A percentile compares a stretch with the other conserved stretches of the same genome.
These are phyloP conservation scores for Mohoua ochrocephala DNA, from an alignment of 2,113 vertebrate species.

Conservation along the genomic window DNA sequence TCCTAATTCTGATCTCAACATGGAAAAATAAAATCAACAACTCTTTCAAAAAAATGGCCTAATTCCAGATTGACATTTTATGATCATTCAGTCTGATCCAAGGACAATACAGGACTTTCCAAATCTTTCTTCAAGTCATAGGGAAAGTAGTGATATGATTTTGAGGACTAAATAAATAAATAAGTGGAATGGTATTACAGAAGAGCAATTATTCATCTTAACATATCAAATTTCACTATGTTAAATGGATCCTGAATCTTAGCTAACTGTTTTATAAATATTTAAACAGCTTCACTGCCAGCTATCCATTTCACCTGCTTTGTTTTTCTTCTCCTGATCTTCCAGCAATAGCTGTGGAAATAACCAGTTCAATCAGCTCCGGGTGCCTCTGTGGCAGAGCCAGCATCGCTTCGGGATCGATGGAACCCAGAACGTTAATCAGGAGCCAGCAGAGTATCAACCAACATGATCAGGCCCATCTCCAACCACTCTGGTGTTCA, in stretches of 20 bases:
- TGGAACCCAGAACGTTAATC: background rate
- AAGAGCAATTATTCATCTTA: slow-evolving; percentile 30
- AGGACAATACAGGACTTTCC: background rate
- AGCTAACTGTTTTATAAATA: slow-evolving; percentile 51
- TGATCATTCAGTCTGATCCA: background rate
- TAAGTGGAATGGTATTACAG: background rate
- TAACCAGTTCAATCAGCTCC: background rate
- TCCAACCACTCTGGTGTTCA: background rate
- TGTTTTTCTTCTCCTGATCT: slow-evolving; percentile 22
- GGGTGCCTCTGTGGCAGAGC: background rate
- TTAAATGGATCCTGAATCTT: slow-evolving; percentile 31
- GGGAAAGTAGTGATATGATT: background rate
- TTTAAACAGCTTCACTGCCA: slow-evolving; percentile 23
- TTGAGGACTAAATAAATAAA: background rate
- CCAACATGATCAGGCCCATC: background rate
- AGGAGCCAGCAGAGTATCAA: background rate
- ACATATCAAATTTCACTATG: slow-evolving; percentile 18
- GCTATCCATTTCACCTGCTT: slow-evolving; percentile 30
- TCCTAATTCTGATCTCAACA: background rate
- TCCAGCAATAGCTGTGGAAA: background rate
- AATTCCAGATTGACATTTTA: background rate
- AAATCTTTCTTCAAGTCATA: background rate
- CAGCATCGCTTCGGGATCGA: accelerated
- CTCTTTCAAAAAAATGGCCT: background rate
- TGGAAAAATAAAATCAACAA: background rate